Evolutionary conservation across 2,113 vertebrate species (phyloP).

Genomic region (Cottus gobio): DNA sequence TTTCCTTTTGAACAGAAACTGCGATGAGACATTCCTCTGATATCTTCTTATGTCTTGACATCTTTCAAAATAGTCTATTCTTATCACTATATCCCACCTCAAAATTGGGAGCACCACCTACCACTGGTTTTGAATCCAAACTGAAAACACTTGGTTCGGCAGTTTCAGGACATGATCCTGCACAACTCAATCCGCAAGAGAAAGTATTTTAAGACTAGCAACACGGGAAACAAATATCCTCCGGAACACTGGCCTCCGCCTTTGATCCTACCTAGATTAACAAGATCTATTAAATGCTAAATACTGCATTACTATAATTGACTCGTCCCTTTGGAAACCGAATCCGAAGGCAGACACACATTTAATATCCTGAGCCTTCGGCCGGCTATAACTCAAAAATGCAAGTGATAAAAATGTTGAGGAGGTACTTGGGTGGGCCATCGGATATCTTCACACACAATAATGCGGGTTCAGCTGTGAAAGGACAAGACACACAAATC

Average conservation of each 20-base stretch:
- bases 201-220: slow-evolving; percentile 41
- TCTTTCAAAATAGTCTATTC: slow-evolving; percentile 14
- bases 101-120: neutral
- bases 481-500: neutral
- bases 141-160: neutral
- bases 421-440: slow-evolving; percentile 28
- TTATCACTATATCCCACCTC: slow-evolving; percentile 5
- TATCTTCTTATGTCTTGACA: slow-evolving; percentile 6
- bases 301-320: slow-evolving; percentile 64
- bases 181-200: neutral
- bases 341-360: slow-evolving; percentile 25
- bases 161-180: neutral
- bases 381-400: slow-evolving; percentile 52
- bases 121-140: neutral
- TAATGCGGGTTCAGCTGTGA: slow-evolving; percentile 20
- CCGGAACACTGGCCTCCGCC: slow-evolving; percentile 9
- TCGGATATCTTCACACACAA: slow-evolving; percentile 10
- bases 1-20: slow-evolving; percentile 9
- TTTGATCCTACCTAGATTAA: slow-evolving; percentile 42
- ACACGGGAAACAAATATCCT: slow-evolving; percentile 30
- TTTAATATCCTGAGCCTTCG: slow-evolving; percentile 46
- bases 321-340: slow-evolving; percentile 16
- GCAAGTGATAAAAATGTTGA: slow-evolving; percentile 51
- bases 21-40: slow-evolving; percentile 10
- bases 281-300: slow-evolving; percentile 53